Percentiles rank a stretch among this genome's conserved stretches.
Evolutionary conservation across 2,888 invertebrate genomes (phyloP).

Genomic region (Scaptomyza parva): DNA sequence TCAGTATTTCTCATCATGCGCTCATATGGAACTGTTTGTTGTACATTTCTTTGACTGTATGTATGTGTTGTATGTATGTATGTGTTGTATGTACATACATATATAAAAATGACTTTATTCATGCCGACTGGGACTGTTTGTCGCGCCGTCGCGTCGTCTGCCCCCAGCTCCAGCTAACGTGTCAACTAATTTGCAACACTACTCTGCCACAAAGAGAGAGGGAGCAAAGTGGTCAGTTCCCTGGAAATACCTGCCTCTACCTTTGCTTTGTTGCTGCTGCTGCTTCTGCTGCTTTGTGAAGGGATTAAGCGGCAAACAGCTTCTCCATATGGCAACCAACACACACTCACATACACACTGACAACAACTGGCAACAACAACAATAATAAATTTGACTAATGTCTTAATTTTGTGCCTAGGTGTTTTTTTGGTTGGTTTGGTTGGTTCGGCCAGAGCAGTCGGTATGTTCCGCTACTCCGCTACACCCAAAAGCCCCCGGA

Average conservation of each 20-base stretch:
- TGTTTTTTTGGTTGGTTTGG: conserved; percentile 40
- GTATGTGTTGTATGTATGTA: conserved; percentile 7
- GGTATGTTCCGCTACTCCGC: conserved; percentile 29
- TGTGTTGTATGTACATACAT: conserved; percentile 19
- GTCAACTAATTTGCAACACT: conserved; percentile 84
- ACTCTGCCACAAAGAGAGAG: conserved; percentile 26
- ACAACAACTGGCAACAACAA: conserved; percentile 16
- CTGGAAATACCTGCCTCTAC: conserved; percentile 74
- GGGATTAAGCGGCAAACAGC: conserved; percentile 63
- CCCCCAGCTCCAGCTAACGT: conserved; percentile 62
- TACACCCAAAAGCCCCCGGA: not conserved
- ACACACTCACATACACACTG: conserved; percentile 2
- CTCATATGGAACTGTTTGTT: conserved; percentile 55
- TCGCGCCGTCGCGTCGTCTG: conserved; percentile 62
- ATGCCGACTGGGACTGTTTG: conserved; percentile 72
- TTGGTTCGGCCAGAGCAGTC: conserved; percentile 51
- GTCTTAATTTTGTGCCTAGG: conserved; percentile 79
- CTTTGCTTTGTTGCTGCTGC: conserved; percentile 29
- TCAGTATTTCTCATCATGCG: conserved; percentile 64
- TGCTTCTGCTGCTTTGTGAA: conserved; percentile 34
- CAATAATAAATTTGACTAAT: conserved; percentile 70
- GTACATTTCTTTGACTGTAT: too few relatives aligned
- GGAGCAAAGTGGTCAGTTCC: conserved; percentile 56
- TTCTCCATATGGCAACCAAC: conserved; percentile 28
- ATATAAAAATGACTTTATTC: conserved; percentile 74